phyloP scores from a whole-genome alignment of 2,797 vertebrate genomes.

The Pelochelys cantorii region DNA sequence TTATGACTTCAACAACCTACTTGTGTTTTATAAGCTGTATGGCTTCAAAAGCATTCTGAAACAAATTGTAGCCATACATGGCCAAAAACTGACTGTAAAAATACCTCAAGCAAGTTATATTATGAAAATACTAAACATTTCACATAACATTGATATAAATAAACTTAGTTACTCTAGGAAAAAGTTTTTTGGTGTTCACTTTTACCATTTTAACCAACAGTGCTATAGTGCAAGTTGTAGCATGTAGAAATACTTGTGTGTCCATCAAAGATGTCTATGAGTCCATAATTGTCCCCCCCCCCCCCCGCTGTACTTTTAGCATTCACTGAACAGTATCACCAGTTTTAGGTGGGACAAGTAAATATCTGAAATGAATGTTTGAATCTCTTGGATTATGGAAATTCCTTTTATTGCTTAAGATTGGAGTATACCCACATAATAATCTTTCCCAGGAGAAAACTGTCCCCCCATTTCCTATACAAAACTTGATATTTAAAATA shows the following conservation, averaged over 20 bases:
- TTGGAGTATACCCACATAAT: constrained; percentile 53
- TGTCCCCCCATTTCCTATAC: constrained; percentile 37
- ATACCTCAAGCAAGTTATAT: neutral
- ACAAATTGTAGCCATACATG: neutral
- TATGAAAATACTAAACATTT: constrained; percentile 3
- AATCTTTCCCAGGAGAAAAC: constrained; percentile 57
- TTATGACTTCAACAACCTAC: neutral
- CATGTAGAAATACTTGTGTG: constrained; percentile 18
- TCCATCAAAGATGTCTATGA: constrained; percentile 16
- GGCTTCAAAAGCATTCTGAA: neutral
- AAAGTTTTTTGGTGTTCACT: neutral
- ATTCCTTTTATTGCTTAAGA: constrained; percentile 60
- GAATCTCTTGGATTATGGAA: constrained; percentile 23
- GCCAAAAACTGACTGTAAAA: neutral
- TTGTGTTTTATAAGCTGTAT: neutral
- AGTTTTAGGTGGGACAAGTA: neutral
- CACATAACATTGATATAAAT: neutral
- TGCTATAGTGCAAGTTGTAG: constrained; percentile 2
- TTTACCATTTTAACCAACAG: neutral
- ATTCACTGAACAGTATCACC: neutral
- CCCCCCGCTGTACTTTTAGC: neutral
- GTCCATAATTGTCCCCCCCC: constrained; percentile 35
- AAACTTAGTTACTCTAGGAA: constrained; percentile 47
- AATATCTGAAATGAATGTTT: constrained; percentile 21
- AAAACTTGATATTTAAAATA: neutral